Evolutionary conservation across 2,113 vertebrate genomes (phyloP), one percentile per base, ranked within the genome.

Genomic region (Rhombomys opimus): DNA sequence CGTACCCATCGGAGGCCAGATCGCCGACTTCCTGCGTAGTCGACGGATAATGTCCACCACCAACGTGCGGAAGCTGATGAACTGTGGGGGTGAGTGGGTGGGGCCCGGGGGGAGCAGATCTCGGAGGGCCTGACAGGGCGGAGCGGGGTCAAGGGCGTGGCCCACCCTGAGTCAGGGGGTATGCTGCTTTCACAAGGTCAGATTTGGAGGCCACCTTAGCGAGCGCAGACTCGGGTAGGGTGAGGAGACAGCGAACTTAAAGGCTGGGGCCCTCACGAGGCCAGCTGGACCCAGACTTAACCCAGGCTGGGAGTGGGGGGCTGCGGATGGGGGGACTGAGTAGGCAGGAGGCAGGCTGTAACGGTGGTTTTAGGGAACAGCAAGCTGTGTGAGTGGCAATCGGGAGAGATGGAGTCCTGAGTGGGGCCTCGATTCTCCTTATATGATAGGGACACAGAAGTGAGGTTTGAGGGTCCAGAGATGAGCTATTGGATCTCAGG

Each of bases 11-110:
- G 99, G 99, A 20, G 99, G 99, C 20, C 99, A 99, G 98, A 94
- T 99, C 17, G 99, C 99, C 0, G 99, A 99, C 97, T 99, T 99
- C 93, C 97, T 99, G 80, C 98, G 99, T 63, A 97, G 97, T 23
- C 98, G 99, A 84, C 98, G 99, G 0, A 99, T 99, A 94, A 99
- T 99, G 99, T 98, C 99, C 94, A 99, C 99, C 84, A 99, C 99
- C 10, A 99, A 99, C 11, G 99, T 99, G 97, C 98, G 99, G 96
- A 99, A 99, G 96, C 92, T 99, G 87, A 99, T 99, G 99, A 99
- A 99, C 98, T 99, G 99, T 35, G 99, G 99, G 96, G 99, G 99
- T 99, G 95, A 98, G 97, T 98, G 76, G 52, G 84, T 35, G 67
- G 67, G 0, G 2, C 25, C 50, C 1, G 27, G 54, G 59, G 1